phyloP scores from a whole-genome alignment of 1,140 invertebrate species.

The Pogonomyrmex californicus region DNA sequence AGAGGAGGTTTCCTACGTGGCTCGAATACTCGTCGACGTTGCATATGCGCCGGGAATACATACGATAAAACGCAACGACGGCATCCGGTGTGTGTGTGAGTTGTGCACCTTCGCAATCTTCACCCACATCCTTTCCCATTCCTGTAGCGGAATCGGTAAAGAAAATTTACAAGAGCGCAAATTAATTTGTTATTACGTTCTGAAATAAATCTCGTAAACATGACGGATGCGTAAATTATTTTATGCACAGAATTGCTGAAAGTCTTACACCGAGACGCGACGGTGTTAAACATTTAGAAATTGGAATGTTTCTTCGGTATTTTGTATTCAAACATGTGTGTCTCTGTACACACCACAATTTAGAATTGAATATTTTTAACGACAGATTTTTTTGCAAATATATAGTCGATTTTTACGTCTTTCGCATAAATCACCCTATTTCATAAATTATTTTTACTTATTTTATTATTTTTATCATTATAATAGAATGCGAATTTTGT shows the following conservation, averaged over 20 bases:
- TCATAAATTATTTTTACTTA: not conserved
- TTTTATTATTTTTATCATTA: no score
- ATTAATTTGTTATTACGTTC: constrained; percentile 28
- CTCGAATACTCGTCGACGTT: constrained; percentile 78
- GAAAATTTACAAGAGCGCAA: not conserved
- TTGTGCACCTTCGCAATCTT: constrained; percentile 19
- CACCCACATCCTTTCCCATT: constrained; percentile 17
- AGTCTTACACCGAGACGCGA: not conserved
- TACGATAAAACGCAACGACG: constrained; percentile 48
- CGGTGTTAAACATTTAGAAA: not conserved
- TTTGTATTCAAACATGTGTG: not conserved
- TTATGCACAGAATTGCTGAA: not conserved
- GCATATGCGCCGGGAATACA: constrained; percentile 76
- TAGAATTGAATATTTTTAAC: not conserved
- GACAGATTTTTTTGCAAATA: not conserved
- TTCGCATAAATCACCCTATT: not conserved
- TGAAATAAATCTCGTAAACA: not conserved
- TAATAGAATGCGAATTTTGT: constrained; percentile 1
- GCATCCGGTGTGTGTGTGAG: not conserved
- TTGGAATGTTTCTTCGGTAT: not conserved
- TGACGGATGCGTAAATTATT: constrained; percentile 3
- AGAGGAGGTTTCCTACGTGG: constrained; percentile 82
- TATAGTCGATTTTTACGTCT: not conserved
- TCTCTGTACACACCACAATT: not conserved
- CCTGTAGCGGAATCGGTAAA: not conserved